Evolutionary conservation across 2,797 vertebrate species (phyloP), one percentile per base, ranked within the genome.

Genomic region (Siniperca scherzeri): DNA sequence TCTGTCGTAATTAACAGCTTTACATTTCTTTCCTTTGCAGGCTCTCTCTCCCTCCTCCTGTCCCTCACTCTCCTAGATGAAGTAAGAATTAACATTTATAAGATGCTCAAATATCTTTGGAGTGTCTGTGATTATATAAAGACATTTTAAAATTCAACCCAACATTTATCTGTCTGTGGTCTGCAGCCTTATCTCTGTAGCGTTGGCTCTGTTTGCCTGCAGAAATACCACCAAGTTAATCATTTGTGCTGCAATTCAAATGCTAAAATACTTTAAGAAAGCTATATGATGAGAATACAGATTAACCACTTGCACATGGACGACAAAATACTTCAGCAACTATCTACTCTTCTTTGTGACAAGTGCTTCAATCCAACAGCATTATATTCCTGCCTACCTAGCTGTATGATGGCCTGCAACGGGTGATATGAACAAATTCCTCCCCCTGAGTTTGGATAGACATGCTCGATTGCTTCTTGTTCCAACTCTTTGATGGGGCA

Each of bases 141-240:
- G 72, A 70, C 64, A 66, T 87, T 89, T 91, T 70, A 52, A 83
- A 84, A 89, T 88, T 88, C 81, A 77, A 38, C 12, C 38, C 79
- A 67, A 36, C 70, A 64, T 83, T 79, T 69, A 84, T 86, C 83
- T 42, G 77, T 74, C 79, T 89, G 80, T 57, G 33, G 70, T 85
- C 77, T 75, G 70, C 71, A 81, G 77, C 70, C 77, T 90, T 89
- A 87, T 92, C 87, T 76, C 62, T 67, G 70, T 36, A 33, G 40
- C 21, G n/a, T 40, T 70, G 69, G 52, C 77, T 84, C 53, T 82
- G 85, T 85, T 90, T 83, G 82, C 79, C 87, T 74, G 75, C 87
- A 88, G 87, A 84, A 88, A 91, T 84, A 86, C 72, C 76, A 85
- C 44, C 78, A 62, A 84, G 74, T 87, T 90, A 85, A 87, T 87